Conservation (phyloP, 2,113 vertebrate genomes). For the Cololabis saira region DNA sequence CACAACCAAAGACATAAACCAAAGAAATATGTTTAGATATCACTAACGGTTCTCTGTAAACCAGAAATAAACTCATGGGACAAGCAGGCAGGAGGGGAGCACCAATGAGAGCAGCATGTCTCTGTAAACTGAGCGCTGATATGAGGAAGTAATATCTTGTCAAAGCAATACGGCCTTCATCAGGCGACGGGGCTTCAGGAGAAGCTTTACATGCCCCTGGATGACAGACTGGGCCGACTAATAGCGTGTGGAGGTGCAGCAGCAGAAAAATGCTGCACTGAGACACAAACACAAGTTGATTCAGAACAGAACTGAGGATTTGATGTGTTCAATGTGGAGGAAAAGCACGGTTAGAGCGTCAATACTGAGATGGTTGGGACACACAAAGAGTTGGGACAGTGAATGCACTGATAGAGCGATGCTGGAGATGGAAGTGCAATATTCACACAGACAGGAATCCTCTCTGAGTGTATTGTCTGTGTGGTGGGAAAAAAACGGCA, state of each 20-base stretch:
- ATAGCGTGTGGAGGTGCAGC: neutral
- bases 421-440: too few species aligned
- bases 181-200: constrained; percentile 22
- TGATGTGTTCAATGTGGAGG: too few species aligned
- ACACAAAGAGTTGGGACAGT: too few species aligned
- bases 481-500: neutral
- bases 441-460: too few species aligned
- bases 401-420: too few species aligned
- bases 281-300: too few species aligned
- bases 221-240: constrained; percentile 30
- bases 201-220: constrained; percentile 19
- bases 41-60: neutral
- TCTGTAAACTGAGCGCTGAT: constrained; percentile 35
- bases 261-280: too few species aligned
- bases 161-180: constrained; percentile 20
- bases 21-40: neutral
- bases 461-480: too few species aligned
- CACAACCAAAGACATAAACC: neutral
- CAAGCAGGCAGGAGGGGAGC: neutral
- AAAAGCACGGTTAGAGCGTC: too few species aligned
- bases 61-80: constrained; percentile 3
- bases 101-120: constrained; percentile 15
- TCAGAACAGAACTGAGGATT: too few species aligned
- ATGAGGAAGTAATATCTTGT: constrained; percentile 50
- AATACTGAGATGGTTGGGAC: too few species aligned